Conservation (phyloP, 2,888 invertebrate species). For the Clunio marinus region DNA sequence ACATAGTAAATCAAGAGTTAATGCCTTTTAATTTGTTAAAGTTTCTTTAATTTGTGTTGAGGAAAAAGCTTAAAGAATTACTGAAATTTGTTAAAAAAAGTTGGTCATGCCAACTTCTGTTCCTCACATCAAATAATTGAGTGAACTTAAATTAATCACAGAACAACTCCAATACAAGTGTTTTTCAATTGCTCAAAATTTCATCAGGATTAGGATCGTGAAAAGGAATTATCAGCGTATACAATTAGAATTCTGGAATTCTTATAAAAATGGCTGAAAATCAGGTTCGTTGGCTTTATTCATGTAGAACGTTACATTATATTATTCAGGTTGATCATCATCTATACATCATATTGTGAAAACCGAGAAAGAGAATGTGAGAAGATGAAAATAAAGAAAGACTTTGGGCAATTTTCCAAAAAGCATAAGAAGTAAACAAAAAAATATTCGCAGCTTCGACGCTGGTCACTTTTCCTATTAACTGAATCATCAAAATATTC, state of each 20-base stretch:
- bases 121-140: background rate
- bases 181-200: background rate
- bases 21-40: no score
- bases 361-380: constrained; percentile 3
- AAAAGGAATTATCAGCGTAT: no score
- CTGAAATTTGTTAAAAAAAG: background rate
- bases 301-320: background rate
- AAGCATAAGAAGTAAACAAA: constrained; percentile 1
- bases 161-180: no score
- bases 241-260: background rate
- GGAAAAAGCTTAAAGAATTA: no score
- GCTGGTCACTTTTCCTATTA: background rate
- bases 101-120: background rate
- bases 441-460: background rate
- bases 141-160: background rate
- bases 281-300: background rate
- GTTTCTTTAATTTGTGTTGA: no score
- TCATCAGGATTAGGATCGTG: no score
- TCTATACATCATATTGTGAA: background rate
- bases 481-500: constrained; percentile 2
- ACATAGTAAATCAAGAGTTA: no score
- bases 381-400: background rate
- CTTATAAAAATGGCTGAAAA: constrained; percentile 7
- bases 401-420: background rate
- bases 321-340: constrained; percentile 6